Evolutionary conservation across 2,797 vertebrate genomes (phyloP), one percentile per base, ranked within the genome.

Genomic region (Myotis planiceps): DNA sequence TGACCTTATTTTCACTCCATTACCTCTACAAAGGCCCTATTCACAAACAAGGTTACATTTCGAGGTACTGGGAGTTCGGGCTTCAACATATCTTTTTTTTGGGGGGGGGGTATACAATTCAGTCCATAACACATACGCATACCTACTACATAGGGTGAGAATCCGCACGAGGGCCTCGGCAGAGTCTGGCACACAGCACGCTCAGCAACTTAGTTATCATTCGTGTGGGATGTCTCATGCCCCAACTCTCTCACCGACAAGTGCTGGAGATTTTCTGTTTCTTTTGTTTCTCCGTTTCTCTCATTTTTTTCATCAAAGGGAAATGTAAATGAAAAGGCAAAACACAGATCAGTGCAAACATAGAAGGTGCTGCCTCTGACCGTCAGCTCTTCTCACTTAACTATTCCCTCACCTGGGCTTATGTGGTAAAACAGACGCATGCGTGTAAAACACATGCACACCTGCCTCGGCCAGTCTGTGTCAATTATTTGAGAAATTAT

Each of bases 401-500:
- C 10, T 74, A 66, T 79, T 23, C 72, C 45, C 72, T 90, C 71
- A 78, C 45, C 80, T 87, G 58, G 58, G 27, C 12, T 60, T 60
- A 29, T 6, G 80, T 81, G 94, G 47, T 86, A 78, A 84, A 94
- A 71, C 32, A 88, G 66, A 76, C 27, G 2, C 60, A 7, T 74
- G 80, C 53, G 15, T 97, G 49, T 2, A 37, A 94, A 82, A 96
- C 81, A 84, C 9, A 75, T 34, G 79, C 88, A 87, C 96, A 96
- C 18, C 27, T 94, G 16, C 96, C 97, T 97, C 92, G 91, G 66
- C 81, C 42, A 51, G 39, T 96, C 49, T 97, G 25, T 60, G 27
- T 92, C 83, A 84, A 93, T 98, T 89, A 88, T 32, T 90, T 47
- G 80, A 92, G 92, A 96, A 69, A 34, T 89, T 93, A 16, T 94